These are phyloP conservation scores for Timema podura DNA, from an alignment of 2,888 invertebrate genomes.

Conservation along the genomic window DNA sequence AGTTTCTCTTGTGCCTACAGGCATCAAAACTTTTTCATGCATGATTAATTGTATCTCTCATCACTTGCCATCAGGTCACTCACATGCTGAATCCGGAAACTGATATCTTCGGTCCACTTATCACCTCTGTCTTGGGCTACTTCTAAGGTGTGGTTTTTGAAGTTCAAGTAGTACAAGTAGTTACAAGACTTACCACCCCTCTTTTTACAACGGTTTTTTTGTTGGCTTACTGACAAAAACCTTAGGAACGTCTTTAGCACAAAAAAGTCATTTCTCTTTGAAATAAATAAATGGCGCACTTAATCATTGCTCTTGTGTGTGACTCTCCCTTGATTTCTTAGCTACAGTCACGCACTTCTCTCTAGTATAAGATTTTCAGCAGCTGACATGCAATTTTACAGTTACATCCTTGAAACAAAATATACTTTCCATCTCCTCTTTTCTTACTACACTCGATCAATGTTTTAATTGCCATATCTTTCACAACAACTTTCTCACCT, in stretches of 20 bases:
- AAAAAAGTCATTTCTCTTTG: conserved; percentile 3
- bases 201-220: neutral
- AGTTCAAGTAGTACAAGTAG: conserved; percentile 3
- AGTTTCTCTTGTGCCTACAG: too few relatives aligned
- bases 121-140: conserved; percentile 2
- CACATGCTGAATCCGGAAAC: too few relatives aligned
- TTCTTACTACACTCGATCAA: conserved; percentile 6
- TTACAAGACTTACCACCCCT: conserved; percentile 2
- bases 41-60: too few relatives aligned
- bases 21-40: too few relatives aligned
- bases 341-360: conserved; percentile 5
- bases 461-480: neutral
- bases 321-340: conserved; percentile 2
- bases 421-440: conserved; percentile 9
- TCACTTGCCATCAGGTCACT: too few relatives aligned
- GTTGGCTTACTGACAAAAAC: neutral
- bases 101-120: conserved; percentile 3
- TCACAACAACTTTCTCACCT: neutral
- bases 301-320: neutral
- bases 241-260: neutral
- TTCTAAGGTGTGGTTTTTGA: neutral
- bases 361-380: neutral
- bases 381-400: neutral
- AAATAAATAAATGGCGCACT: neutral
- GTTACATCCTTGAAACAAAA: neutral